phyloP scores from a whole-genome alignment of 2,113 vertebrate species.

The Pristiophorus japonicus region DNA sequence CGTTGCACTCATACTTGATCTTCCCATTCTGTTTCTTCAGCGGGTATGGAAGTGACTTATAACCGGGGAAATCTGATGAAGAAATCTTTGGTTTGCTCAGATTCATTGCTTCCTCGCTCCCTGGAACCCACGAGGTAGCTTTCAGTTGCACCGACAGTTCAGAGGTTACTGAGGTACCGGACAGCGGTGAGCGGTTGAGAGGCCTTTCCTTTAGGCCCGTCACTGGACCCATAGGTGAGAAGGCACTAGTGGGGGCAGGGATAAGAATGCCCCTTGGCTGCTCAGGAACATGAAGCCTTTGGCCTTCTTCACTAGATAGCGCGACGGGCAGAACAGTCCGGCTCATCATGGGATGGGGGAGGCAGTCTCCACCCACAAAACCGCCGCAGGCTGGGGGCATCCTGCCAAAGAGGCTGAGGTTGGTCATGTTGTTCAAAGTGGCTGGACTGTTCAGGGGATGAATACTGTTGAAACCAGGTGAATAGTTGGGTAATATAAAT shows the following conservation, averaged over 20 bases:
- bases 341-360: constrained; percentile 43
- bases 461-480: constrained; percentile 45
- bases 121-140: constrained; percentile 31
- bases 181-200: constrained; percentile 51
- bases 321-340: neutral
- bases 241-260: neutral
- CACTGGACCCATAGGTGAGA: constrained; percentile 30
- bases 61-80: constrained; percentile 46
- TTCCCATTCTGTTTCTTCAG: constrained; percentile 72
- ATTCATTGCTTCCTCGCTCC: constrained; percentile 55
- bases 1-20: constrained; percentile 73
- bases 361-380: constrained; percentile 49
- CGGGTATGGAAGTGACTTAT: constrained; percentile 61
- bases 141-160: constrained; percentile 40
- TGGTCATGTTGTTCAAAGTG: neutral
- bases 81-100: constrained; percentile 48
- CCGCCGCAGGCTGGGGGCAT: constrained; percentile 43
- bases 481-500: constrained; percentile 54
- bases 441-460: neutral
- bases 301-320: constrained; percentile 43
- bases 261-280: neutral
- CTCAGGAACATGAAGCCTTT: accelerated
- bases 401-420: constrained; percentile 47
- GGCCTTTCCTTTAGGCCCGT: constrained; percentile 54
- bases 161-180: constrained; percentile 47